Conservation (phyloP, 2,113 vertebrate genomes). For the human region GRCh38 chrX:137454001-137454500, state of each 20-base stretch:
- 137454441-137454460: background rate
- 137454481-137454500: background rate
- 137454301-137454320: background rate
- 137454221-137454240: background rate
- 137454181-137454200: background rate
- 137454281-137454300: background rate
- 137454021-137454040: background rate
- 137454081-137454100: slow-evolving; percentile 5
- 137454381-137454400: background rate
- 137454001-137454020: background rate
- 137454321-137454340: background rate
- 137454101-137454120: background rate
- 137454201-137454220: background rate
- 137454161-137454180: background rate
- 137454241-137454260: background rate
- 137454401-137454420: background rate
- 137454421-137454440: background rate
- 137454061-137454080: background rate
- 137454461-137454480: background rate
- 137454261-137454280: background rate
- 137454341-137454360: background rate
- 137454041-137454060: background rate
- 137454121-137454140: background rate
- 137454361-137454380: background rate
- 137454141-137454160: background rate